Conservation (phyloP, 1,140 invertebrate species). For the Zophobas atratus region DNA sequence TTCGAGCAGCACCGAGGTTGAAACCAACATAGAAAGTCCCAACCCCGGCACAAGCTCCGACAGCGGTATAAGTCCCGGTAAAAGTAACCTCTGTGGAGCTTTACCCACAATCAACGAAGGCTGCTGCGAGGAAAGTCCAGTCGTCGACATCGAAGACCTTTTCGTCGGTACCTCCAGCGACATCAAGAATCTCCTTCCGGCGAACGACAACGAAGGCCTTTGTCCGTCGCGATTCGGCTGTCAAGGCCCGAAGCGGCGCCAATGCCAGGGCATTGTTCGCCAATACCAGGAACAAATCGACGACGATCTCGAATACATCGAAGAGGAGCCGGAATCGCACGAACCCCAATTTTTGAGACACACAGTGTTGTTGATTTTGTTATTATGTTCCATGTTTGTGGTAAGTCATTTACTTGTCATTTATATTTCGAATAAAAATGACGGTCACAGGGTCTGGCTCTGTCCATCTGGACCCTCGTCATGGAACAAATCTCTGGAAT, state of each 20-base stretch:
- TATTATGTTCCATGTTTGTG: conserved; percentile 90
- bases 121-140: conserved; percentile 66
- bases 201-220: conserved; percentile 40
- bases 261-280: conserved; percentile 70
- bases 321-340: conserved; percentile 71
- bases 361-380: conserved; percentile 85
- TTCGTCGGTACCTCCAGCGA: conserved; percentile 11
- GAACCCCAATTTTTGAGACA: conserved; percentile 86
- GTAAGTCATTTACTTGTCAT: conserved; percentile 71
- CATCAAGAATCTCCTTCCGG: conserved; percentile 27
- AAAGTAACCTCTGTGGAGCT: conserved; percentile 58
- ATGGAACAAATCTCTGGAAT: conserved; percentile 90
- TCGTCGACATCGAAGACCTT: conserved; percentile 83
- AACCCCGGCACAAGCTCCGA: conserved; percentile 65
- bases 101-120: conserved; percentile 63
- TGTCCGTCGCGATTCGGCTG: conserved; percentile 70
- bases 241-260: conserved; percentile 68
- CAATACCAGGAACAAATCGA: conserved; percentile 71
- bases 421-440: conserved; percentile 1
- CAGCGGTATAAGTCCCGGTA: conserved; percentile 58
- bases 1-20: conserved; percentile 43
- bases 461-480: conserved; percentile 89
- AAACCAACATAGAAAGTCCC: conserved; percentile 45
- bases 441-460: conserved; percentile 80
- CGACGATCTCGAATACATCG: conserved; percentile 70